Conservation (phyloP, 2,797 vertebrate genomes). For the Microchirus variegatus region DNA sequence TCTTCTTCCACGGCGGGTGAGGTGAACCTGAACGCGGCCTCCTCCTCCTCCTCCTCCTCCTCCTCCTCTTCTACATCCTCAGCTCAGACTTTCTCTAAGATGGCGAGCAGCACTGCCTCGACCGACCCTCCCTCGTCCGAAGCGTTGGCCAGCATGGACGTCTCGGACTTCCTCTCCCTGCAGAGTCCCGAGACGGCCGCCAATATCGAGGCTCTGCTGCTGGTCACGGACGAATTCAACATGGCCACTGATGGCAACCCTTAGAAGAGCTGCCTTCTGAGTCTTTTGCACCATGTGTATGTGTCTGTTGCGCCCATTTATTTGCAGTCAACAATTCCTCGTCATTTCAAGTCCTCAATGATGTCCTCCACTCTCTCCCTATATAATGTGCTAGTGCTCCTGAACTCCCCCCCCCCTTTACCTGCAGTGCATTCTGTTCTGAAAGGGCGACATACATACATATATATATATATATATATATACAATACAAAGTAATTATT, state of each 20-base stretch:
- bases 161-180: conserved; percentile 92
- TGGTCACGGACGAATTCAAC: conserved; percentile 89
- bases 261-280: conserved; percentile 75
- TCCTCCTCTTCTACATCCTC: conserved; percentile 49
- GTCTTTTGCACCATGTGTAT: conserved; percentile 30
- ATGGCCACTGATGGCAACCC: conserved; percentile 81
- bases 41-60: conserved; percentile 47
- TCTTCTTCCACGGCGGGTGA: conserved; percentile 73
- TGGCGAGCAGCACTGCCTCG: conserved; percentile 47
- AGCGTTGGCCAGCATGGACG: conserved; percentile 90
- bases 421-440: conserved; percentile 69
- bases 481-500: conserved; percentile 24
- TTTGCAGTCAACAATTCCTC: conserved; percentile 43
- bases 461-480: conserved; percentile 18
- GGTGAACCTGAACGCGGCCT: conserved; percentile 34
- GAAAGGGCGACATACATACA: conserved; percentile 41
- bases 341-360: conserved; percentile 36
- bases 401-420: conserved; percentile 23
- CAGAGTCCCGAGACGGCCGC: conserved; percentile 88
- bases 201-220: conserved; percentile 90
- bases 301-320: conserved; percentile 51
- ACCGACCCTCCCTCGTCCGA: conserved; percentile 78
- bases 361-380: conserved; percentile 45
- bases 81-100: conserved; percentile 66
- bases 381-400: conserved; percentile 41